phyloP scores from a whole-genome alignment of 2,888 invertebrate genomes.

The Resseliella maxima region DNA sequence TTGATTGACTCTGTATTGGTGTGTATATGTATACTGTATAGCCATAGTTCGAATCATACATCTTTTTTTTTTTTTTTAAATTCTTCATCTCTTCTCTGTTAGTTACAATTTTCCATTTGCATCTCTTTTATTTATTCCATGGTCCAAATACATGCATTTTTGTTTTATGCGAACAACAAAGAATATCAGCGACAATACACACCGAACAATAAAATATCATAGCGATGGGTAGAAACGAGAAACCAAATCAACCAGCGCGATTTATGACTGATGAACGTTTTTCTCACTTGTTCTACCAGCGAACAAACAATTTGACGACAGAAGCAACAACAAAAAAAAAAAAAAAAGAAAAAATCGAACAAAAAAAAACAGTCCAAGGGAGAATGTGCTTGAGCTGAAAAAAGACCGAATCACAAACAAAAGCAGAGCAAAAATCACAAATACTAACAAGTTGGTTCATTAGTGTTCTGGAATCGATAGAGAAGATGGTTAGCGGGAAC shows the following conservation, averaged over 20 bases:
- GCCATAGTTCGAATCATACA: neutral
- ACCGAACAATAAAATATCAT: neutral
- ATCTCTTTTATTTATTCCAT: neutral
- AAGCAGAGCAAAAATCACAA: constrained; percentile 35
- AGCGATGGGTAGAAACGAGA: neutral
- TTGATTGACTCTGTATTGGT: constrained; percentile 65
- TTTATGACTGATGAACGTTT: constrained; percentile 20
- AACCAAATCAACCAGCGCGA: neutral
- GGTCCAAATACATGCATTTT: constrained; percentile 53
- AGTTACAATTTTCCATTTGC: too few species aligned
- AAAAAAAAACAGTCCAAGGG: neutral
- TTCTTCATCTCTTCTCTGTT: too few species aligned
- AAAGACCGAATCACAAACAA: neutral
- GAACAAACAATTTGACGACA: too few species aligned
- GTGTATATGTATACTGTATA: neutral
- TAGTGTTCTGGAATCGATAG: neutral
- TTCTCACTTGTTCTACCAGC: constrained; percentile 15
- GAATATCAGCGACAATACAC: neutral
- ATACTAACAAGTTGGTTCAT: constrained; percentile 55
- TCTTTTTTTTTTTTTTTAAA: neutral
- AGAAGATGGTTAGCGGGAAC: neutral
- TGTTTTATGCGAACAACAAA: neutral
- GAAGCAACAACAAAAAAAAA: neutral
- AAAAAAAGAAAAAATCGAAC: too few species aligned
- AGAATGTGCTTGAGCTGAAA: neutral